These are phyloP conservation scores for Emydocephalus ijimae DNA, from an alignment of 2,113 vertebrate genomes.

Conservation along the genomic window DNA sequence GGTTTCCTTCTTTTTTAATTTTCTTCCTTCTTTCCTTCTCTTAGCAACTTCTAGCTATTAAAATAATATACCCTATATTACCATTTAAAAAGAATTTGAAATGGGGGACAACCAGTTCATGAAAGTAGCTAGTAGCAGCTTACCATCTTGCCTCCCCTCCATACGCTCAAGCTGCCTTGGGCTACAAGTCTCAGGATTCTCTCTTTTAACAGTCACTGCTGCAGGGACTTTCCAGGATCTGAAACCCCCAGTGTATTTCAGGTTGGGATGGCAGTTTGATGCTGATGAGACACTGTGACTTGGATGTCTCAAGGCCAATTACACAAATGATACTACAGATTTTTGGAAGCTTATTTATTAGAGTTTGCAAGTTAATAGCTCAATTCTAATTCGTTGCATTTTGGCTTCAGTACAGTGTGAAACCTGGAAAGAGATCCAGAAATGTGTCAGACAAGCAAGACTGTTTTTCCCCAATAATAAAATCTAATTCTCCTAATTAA, in stretches of 20 bases:
- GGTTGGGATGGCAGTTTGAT: not conserved
- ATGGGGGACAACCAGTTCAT: not conserved
- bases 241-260: not conserved
- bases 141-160: not conserved
- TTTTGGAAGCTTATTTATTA: not conserved
- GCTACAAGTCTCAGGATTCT: not conserved
- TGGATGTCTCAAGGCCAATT: not conserved
- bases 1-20: not conserved
- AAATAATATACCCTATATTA: not conserved
- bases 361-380: slow-evolving; percentile 24
- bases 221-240: not conserved
- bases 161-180: not conserved
- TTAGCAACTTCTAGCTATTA: not conserved
- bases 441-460: slow-evolving; percentile 22
- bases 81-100: not conserved
- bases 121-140: not conserved
- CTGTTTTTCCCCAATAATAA: not conserved
- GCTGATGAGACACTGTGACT: not conserved
- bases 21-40: not conserved
- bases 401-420: slow-evolving; percentile 7
- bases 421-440: not conserved
- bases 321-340: not conserved
- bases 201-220: not conserved
- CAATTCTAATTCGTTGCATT: slow-evolving; percentile 23
- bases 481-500: not conserved